Conservation (phyloP, 2,888 invertebrate species). For the Drosophila differens region DNA sequence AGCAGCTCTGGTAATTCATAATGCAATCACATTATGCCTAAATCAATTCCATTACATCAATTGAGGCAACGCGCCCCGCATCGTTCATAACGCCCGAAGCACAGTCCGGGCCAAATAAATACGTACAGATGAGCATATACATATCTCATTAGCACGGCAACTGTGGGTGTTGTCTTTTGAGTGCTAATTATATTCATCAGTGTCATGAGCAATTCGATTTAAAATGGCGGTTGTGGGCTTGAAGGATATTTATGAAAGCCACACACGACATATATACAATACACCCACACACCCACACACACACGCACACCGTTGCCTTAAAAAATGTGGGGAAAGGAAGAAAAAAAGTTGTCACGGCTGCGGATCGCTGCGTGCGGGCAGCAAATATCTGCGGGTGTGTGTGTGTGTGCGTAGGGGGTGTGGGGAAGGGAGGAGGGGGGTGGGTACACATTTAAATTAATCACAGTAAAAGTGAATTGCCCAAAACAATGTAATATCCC, state of each 20-base stretch:
- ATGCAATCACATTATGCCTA: constrained; percentile 49
- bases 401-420: background rate
- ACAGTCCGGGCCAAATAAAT: constrained; percentile 18
- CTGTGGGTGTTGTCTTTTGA: constrained; percentile 73
- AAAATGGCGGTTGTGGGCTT: constrained; percentile 64
- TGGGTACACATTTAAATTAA: constrained; percentile 73
- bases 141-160: constrained; percentile 68
- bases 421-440: background rate
- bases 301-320: background rate
- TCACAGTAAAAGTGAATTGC: constrained; percentile 81
- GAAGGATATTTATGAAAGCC: constrained; percentile 72
- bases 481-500: constrained; percentile 79
- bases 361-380: constrained; percentile 40
- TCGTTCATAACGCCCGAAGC: background rate
- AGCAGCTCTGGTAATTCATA: constrained; percentile 21
- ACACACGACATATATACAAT: constrained; percentile 62
- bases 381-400: constrained; percentile 15
- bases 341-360: constrained; percentile 39
- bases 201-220: constrained; percentile 72
- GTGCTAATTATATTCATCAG: constrained; percentile 71
- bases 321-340: constrained; percentile 23
- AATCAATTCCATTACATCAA: constrained; percentile 59
- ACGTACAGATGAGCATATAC: constrained; percentile 9
- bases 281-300: background rate
- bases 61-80: constrained; percentile 14